Base-by-base conservation (phyloP, 2,888 invertebrate genomes). In the Clusia tigrina region DNA sequence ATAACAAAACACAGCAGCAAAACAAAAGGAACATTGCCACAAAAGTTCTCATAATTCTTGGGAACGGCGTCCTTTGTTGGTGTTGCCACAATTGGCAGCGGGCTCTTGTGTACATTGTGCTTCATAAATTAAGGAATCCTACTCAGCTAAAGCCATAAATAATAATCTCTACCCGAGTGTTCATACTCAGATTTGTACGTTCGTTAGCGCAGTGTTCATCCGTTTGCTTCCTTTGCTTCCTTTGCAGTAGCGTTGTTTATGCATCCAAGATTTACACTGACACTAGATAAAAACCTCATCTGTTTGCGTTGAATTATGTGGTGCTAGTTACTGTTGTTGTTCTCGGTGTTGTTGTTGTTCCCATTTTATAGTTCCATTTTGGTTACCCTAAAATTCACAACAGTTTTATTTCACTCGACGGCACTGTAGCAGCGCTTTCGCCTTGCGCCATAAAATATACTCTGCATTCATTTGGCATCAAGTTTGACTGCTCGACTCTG, bases 251-350 rank as follows among this genome's bases (percentile, higher is more conserved):
- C 20, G 22, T n/a, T n/a, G n/a, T n/a, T n/a, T n/a, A n/a, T 48
- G 48, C 70, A 72, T 74, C 71, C 67, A 76, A 74, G 76, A 76
- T 74, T 74, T 74, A 76, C 75, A 73, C 74, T 69, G 74, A 75
- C 74, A 76, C 65, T 69, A 73, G 74, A 66, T 71, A 69, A 53
- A 53, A 54, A 22, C 54, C 58, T 62, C 60, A 63, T 60, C 60
- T 60, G 63, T 12, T 56, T 38, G 59, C 53, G 56, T 63, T 63
- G 63, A 63, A 63, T 63, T 63, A 63, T 63, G 58, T 52, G 22
- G 22, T 10, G 54, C 32, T 26, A 26, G 32, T 42, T 10, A 20
- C 22, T 15, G n/a, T n/a, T n/a, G n/a, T n/a, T n/a, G 48, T 48
- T 20, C 42, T 24, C 42, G 2, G 10, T 58, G n/a, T 56, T 58